Base-by-base conservation (phyloP, 2,797 vertebrate genomes). In the Alexandromys oeconomus region DNA sequence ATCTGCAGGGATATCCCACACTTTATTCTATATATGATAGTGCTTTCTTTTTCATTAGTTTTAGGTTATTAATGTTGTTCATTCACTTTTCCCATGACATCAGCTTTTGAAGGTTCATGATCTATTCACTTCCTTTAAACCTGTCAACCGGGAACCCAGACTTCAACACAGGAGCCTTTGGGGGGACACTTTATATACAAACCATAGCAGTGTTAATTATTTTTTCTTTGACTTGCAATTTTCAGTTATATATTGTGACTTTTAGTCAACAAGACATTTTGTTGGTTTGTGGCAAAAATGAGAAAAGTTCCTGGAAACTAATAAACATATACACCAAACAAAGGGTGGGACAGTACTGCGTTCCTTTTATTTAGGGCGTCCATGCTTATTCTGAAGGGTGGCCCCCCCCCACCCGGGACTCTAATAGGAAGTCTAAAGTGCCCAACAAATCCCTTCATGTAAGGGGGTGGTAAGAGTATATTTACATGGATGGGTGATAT, bases 11-110 rank as follows among this genome's bases (percentile, higher is more conserved):
- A 92, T 92, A 63, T n/a, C 9, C 23, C 27, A 4, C 14, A 34
- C 54, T 84, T 85, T 67, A 79, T 79, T 76, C 19, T 71, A 63
- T 11, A 89, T 91, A 37, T 73, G 8, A 27, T 71, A 61, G 57
- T 93, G 0, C 37, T 91, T 79, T 93, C 37, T 27, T 59, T 69
- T 81, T 85, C 71, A 81, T 84, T 74, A 61, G 43, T 17, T 85
- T 95, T 86, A 92, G 17, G 77, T 59, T 65, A 65, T 86, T 57
- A 46, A 23, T 88, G 54, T 34, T 88, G 19, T 43, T 88, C 51
- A 59, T 59, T 74, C 25, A 29, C 29, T 84, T 86, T 51, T 61
- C 77, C 40, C 6, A 74, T 65, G 17, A 15, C 65, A 84, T 21
- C 21, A 61, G 17, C 25, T 81, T 93, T 89, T 67, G 82, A 85